Conservation (phyloP, 2,113 vertebrate genomes). For the Castor canadensis region DNA sequence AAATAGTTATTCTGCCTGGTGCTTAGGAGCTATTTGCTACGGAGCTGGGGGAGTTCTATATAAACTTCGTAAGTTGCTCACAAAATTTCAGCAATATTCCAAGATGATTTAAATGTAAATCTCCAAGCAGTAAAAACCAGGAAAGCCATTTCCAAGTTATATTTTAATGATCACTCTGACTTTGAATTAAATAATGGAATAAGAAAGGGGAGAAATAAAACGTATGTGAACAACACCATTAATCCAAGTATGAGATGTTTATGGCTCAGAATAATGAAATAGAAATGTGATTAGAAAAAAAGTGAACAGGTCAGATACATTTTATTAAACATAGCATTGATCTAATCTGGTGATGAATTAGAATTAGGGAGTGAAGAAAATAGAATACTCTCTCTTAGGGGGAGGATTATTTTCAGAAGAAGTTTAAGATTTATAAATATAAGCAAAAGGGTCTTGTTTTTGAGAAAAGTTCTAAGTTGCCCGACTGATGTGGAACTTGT, state of each 20-base stretch:
- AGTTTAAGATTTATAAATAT: neutral
- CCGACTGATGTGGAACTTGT: no score
- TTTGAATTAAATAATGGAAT: neutral
- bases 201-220: fast-evolving
- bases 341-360: neutral
- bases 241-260: neutral
- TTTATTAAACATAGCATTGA: neutral
- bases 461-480: no score
- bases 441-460: neutral
- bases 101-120: neutral
- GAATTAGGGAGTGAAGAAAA: neutral
- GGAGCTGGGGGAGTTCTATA: neutral
- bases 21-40: neutral
- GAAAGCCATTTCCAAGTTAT: neutral
- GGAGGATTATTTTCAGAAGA: neutral
- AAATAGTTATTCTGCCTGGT: neutral
- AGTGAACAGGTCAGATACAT: neutral
- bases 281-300: fast-evolving
- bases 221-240: neutral
- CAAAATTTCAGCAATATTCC: neutral
- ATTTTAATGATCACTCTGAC: neutral
- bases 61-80: neutral
- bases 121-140: neutral
- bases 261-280: neutral
- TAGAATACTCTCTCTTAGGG: neutral